These are phyloP conservation scores for Cecropterus lyciades DNA, from an alignment of 1,140 invertebrate species.

Conservation along the genomic window DNA sequence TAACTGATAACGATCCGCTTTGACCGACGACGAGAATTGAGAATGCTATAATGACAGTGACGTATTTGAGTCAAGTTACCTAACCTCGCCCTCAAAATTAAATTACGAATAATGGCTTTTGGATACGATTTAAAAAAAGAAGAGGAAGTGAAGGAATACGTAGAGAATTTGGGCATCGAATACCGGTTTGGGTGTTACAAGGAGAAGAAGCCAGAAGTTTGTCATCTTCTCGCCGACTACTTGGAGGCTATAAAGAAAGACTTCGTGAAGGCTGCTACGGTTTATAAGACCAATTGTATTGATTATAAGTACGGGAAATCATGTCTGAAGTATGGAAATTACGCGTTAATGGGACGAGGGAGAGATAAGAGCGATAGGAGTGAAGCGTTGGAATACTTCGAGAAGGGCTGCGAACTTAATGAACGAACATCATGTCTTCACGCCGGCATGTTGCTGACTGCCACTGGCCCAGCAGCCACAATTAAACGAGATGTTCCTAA, in stretches of 20 bases:
- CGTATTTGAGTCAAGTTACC: not conserved
- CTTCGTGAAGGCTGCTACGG: conserved; percentile 89
- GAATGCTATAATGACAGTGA: no score
- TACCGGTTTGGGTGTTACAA: conserved; percentile 95
- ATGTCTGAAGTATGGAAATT: conserved; percentile 93
- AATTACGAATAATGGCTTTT: conserved; percentile 51
- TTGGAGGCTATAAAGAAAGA: conserved; percentile 93
- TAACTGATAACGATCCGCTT: no score
- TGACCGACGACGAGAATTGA: no score
- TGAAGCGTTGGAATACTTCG: conserved; percentile 89
- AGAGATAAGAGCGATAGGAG: conserved; percentile 82
- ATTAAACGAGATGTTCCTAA: conserved; percentile 80
- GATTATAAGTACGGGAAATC: conserved; percentile 92
- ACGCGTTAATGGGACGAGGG: conserved; percentile 87
- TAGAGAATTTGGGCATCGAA: conserved; percentile 95
- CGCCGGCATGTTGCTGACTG: conserved; percentile 88
- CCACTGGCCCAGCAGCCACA: conserved; percentile 80
- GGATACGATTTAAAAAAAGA: conserved; percentile 90
- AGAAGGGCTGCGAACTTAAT: conserved; percentile 90
- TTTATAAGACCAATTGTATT: conserved; percentile 94
- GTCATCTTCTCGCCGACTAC: conserved; percentile 95
- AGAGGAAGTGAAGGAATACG: conserved; percentile 93
- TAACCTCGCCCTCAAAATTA: conserved; percentile 24
- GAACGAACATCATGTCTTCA: conserved; percentile 90
- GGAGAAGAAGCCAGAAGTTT: conserved; percentile 88